These are phyloP conservation scores for Rhabdomys pumilio DNA, from an alignment of 2,797 vertebrate genomes.

Conservation along the genomic window DNA sequence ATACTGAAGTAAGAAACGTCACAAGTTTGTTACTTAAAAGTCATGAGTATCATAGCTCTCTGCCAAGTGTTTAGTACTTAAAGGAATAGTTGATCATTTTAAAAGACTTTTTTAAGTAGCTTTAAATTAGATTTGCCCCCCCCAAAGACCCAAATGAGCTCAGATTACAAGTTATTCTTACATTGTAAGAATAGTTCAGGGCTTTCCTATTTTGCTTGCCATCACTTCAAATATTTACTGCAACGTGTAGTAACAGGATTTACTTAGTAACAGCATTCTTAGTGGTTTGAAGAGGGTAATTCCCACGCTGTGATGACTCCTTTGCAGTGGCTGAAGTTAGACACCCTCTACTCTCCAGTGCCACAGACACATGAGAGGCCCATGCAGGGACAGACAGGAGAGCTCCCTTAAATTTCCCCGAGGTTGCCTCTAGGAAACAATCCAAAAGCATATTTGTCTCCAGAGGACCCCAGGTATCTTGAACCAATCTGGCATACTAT, in stretches of 20 bases:
- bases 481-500: background rate
- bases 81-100: conserved; percentile 77
- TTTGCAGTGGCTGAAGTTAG: background rate
- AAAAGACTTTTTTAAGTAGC: background rate
- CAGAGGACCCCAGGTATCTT: background rate
- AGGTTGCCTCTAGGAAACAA: conserved; percentile 44
- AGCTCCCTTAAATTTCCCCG: background rate
- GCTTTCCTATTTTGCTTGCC: conserved; percentile 19
- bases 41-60: conserved; percentile 68
- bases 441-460: background rate
- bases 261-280: background rate
- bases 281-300: background rate
- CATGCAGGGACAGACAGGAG: background rate
- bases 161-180: conserved; percentile 1
- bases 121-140: conserved; percentile 29
- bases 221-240: conserved; percentile 58
- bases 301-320: background rate
- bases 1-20: conserved; percentile 71
- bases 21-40: conserved; percentile 75
- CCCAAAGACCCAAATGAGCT: conserved; percentile 42
- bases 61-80: conserved; percentile 64
- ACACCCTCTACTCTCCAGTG: background rate
- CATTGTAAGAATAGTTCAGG: conserved; percentile 68
- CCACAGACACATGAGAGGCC: background rate
- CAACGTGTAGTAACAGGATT: background rate